These are phyloP conservation scores for Brienomyrus longianalis DNA, from an alignment of 2,113 vertebrate species.

Conservation along the genomic window DNA sequence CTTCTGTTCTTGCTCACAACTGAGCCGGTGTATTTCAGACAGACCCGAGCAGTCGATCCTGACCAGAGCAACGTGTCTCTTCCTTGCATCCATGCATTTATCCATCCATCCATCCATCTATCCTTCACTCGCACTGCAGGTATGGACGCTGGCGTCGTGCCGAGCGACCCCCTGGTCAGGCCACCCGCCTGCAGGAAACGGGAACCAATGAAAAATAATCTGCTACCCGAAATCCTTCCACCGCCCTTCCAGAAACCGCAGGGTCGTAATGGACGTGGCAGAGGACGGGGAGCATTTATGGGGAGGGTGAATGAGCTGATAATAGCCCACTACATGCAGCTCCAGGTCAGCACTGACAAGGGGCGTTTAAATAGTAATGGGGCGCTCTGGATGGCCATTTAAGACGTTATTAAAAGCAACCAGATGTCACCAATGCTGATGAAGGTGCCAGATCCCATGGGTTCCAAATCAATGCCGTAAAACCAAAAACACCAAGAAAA, in stretches of 20 bases:
- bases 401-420: not conserved
- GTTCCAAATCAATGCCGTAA: not conserved
- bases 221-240: not conserved
- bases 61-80: not conserved
- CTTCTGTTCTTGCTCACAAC: not conserved
- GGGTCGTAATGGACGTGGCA: not conserved
- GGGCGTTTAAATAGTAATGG: not conserved
- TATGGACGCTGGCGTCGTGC: not conserved
- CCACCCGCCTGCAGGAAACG: not conserved
- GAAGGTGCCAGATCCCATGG: not conserved
- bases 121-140: not conserved
- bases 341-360: not conserved
- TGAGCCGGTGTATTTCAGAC: not conserved
- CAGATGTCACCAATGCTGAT: not conserved
- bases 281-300: conserved; percentile 11
- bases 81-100: not conserved
- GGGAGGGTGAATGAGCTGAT: conserved; percentile 11
- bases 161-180: too few relatives aligned
- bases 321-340: conserved; percentile 13
- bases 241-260: not conserved
- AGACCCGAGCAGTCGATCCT: not conserved
- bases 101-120: not conserved
- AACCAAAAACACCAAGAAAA: not conserved
- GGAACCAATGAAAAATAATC: conserved; percentile 20
- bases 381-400: not conserved